Conservation (phyloP, 1,140 invertebrate species). For the Lepeophtheirus salmonis region DNA sequence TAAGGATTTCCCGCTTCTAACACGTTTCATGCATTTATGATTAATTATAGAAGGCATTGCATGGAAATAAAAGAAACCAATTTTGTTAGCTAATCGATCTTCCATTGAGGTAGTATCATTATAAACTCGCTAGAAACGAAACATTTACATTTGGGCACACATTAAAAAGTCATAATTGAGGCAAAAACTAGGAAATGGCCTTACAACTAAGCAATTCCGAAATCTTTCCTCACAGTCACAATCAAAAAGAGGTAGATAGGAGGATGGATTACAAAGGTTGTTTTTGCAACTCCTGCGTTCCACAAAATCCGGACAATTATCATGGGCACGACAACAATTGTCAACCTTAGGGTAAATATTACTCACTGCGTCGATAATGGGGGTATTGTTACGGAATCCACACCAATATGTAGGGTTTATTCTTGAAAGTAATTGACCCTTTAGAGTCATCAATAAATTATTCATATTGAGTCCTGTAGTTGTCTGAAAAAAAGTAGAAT, state of each 20-base stretch:
- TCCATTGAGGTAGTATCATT: background rate
- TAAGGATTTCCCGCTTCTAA: too few relatives aligned
- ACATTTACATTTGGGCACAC: too few relatives aligned
- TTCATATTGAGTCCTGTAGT: too few relatives aligned
- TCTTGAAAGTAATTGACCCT: background rate
- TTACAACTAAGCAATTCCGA: conserved; percentile 1
- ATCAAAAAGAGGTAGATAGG: background rate
- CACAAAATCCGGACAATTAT: background rate
- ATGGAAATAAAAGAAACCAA: background rate
- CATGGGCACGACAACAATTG: conserved; percentile 8
- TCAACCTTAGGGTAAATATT: background rate
- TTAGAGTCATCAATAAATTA: too few relatives aligned
- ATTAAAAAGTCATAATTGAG: too few relatives aligned
- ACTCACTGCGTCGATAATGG: background rate
- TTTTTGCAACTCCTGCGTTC: background rate
- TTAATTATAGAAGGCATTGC: background rate
- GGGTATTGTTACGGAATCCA: background rate
- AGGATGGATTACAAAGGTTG: background rate
- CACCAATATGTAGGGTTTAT: background rate
- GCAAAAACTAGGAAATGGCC: background rate
- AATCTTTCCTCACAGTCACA: conserved; percentile 1
- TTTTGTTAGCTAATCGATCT: background rate
- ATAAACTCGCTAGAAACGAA: background rate
- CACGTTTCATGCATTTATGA: background rate
- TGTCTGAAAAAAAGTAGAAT: too few relatives aligned